Base-by-base conservation (phyloP, 1,140 invertebrate species). In the Proctacanthus coquilletti region DNA sequence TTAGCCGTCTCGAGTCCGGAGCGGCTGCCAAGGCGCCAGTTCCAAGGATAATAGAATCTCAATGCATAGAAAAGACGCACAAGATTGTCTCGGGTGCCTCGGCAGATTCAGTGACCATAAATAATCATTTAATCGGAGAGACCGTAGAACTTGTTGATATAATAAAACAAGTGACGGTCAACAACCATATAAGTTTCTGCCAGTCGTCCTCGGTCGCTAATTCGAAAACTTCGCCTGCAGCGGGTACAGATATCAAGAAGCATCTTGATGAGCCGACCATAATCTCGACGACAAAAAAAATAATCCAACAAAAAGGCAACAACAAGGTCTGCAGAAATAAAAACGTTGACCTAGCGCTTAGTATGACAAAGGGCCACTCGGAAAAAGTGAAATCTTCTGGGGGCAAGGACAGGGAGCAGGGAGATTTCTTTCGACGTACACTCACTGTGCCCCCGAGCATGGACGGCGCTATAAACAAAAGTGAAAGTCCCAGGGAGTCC, bases 331-430 rank as follows among this genome's bases (percentile, higher is more conserved):
- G 52, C 34, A 53, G 59, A 38, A 62, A 63, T 52, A 61, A 53
- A 45, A 61, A 61, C 45, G 61, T 62, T 19, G 60, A 62, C 43
- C 45, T 61, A 43, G 59, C 59, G 34, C 61, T 54, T 37, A 53
- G 54, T 38, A 44, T 60, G 40, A 46, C 51, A 25, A 50, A 51
- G 43, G 47, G 41, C 38, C 45, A 47, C 11, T 17, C 11, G 14
- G 32, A 34, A 13, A 10, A 10, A 34, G 17, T 34, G 14, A 18
- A 34, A 34, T 34, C 32, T 15, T 36, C 41, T 42, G 46, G 48
- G 33, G 15, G 13, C 23, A 50, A 42, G 38, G 40, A 45, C 36
- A 36, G 42, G 27, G 38, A n/a, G n/a, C n/a, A n/a, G n/a, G n/a
- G n/a, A n/a, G n/a, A n/a, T n/a, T n/a, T n/a, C n/a, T n/a, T n/a